A percentile compares a stretch with the other conserved stretches of the same genome.
These are phyloP conservation scores for Drosophila tropicalis DNA, from an alignment of 1,140 invertebrate species.

Conservation along the genomic window DNA sequence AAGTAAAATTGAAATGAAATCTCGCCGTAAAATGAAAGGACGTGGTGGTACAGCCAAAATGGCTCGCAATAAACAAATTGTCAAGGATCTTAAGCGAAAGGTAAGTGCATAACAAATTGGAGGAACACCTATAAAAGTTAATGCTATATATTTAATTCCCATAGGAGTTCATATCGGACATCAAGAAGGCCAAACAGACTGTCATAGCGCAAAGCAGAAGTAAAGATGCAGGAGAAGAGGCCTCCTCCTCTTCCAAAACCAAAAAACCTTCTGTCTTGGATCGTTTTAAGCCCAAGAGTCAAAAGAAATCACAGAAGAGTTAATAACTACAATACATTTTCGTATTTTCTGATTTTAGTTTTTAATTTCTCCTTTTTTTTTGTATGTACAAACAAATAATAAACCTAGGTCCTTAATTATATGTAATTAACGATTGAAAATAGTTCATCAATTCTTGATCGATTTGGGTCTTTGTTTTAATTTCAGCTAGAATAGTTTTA, in stretches of 20 bases:
- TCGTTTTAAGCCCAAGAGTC: constrained; percentile 70
- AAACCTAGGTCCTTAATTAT: constrained; percentile 16
- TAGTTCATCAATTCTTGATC: constrained; percentile 36
- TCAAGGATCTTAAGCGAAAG: constrained; percentile 88
- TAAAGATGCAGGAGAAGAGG: constrained; percentile 11
- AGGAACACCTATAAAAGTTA: not conserved
- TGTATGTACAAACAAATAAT: not conserved
- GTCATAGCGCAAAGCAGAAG: constrained; percentile 47
- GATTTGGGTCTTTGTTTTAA: constrained; percentile 39
- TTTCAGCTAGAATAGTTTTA: constrained; percentile 14
- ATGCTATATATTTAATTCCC: constrained; percentile 32
- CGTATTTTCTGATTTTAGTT: not conserved
- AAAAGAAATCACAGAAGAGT: constrained; percentile 37
- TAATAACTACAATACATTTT: not conserved
- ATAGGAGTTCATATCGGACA: constrained; percentile 86
- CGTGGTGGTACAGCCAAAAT: constrained; percentile 90
- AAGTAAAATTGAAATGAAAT: constrained; percentile 90
- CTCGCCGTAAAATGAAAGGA: constrained; percentile 90
- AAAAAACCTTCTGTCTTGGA: constrained; percentile 58
- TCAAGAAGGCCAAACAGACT: constrained; percentile 61
- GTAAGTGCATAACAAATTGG: constrained; percentile 80
- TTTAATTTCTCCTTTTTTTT: not conserved
- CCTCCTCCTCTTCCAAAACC: not conserved
- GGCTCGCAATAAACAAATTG: constrained; percentile 91
- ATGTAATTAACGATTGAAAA: constrained; percentile 56